phyloP scores from a whole-genome alignment of 2,888 invertebrate species.

The Agriopis marginaria region DNA sequence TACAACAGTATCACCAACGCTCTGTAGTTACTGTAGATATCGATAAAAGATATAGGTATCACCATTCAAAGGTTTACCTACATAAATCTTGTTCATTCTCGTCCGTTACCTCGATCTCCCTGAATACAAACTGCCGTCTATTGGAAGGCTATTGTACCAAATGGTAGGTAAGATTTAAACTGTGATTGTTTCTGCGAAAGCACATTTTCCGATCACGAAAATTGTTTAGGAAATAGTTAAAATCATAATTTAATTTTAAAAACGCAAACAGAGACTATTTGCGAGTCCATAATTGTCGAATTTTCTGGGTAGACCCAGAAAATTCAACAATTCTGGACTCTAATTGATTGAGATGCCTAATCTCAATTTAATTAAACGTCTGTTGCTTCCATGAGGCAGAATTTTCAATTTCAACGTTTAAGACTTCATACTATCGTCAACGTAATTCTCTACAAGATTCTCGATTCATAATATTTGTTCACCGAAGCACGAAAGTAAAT shows the following conservation, averaged over 20 bases:
- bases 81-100: conserved; percentile 16
- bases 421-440: conserved; percentile 4
- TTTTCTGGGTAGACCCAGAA: background rate
- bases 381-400: too few species aligned
- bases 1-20: conserved; percentile 11
- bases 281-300: too few species aligned
- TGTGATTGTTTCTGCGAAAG: background rate
- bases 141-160: conserved; percentile 1
- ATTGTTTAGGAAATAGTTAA: too few species aligned
- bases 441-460: conserved; percentile 15
- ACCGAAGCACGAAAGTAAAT: conserved; percentile 51
- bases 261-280: too few species aligned
- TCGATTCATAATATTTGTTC: conserved; percentile 33
- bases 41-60: conserved; percentile 15
- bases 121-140: conserved; percentile 4
- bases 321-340: background rate
- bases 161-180: background rate
- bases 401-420: background rate
- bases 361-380: background rate
- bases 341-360: too few species aligned
- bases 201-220: background rate
- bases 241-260: too few species aligned
- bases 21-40: conserved; percentile 18
- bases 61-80: conserved; percentile 5
- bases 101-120: conserved; percentile 3